Evolutionary conservation across 2,888 invertebrate genomes (phyloP).

Genomic region (Drosophila buzzatii): DNA sequence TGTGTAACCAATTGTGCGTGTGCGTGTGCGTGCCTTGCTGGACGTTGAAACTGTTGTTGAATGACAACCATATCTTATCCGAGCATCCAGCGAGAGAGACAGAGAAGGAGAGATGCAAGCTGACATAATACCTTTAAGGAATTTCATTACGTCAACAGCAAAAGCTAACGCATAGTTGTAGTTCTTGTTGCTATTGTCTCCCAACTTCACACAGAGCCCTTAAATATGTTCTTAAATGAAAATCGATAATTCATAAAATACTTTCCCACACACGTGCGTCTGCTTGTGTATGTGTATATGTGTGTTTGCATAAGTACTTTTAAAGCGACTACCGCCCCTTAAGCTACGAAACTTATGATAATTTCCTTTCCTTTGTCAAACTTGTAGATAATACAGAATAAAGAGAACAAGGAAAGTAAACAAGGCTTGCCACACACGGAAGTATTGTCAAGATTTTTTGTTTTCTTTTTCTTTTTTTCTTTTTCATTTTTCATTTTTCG

Average conservation of each 20-base stretch:
- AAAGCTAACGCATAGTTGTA: conserved; percentile 21
- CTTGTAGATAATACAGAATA: conserved; percentile 51
- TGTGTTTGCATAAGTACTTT: conserved; percentile 54
- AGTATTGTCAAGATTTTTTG: conserved; percentile 41
- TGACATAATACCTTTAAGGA: conserved; percentile 49
- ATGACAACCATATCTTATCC: conserved; percentile 27
- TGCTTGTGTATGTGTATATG: conserved; percentile 10
- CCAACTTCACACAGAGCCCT: conserved; percentile 25
- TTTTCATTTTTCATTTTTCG: conserved; percentile 47
- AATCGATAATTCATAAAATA: conserved; percentile 68
- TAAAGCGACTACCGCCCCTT: conserved; percentile 42
- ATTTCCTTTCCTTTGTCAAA: conserved; percentile 71
- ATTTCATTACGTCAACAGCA: conserved; percentile 59
- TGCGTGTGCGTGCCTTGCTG: conserved; percentile 12
- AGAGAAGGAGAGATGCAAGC: not conserved
- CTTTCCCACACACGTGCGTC: conserved; percentile 23
- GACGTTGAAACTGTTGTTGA: conserved; percentile 10
- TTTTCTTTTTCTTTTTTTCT: conserved; percentile 6
- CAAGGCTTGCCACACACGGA: conserved; percentile 41
- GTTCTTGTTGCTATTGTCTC: conserved; percentile 37
- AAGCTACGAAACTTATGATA: conserved; percentile 61
- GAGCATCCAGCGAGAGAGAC: not conserved
- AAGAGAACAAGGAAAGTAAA: conserved; percentile 26
- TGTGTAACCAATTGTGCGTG: conserved; percentile 14
- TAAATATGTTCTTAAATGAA: conserved; percentile 66